These are phyloP conservation scores for Enteromius mattozi DNA, from an alignment of 2,797 vertebrate species.

Conservation along the genomic window DNA sequence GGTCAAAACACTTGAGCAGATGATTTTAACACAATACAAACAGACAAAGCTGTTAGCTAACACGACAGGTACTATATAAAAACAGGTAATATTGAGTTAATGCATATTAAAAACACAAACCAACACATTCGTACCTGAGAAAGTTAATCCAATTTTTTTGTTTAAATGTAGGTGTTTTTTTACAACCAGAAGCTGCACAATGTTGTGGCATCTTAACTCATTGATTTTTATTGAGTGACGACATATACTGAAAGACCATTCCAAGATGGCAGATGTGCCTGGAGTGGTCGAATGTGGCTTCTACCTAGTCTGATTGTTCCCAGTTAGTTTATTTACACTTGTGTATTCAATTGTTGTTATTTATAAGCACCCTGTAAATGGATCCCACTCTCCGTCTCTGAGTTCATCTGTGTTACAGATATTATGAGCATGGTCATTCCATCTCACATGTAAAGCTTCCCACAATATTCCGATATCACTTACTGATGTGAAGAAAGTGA, in stretches of 20 bases:
- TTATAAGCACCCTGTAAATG: neutral
- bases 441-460: slow-evolving; percentile 6
- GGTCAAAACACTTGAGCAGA: neutral
- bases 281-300: neutral
- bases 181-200: neutral
- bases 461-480: slow-evolving; percentile 19
- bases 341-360: neutral
- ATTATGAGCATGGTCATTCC: neutral
- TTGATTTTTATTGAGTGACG: neutral
- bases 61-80: neutral
- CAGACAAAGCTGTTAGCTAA: neutral
- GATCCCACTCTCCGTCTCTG: neutral
- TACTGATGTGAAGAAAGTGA: slow-evolving; percentile 42
- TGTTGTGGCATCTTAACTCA: neutral
- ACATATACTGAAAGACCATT: neutral
- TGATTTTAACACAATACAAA: neutral
- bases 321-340: neutral
- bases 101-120: neutral
- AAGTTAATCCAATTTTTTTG: neutral
- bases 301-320: neutral
- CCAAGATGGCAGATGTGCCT: neutral
- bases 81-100: neutral
- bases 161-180: neutral
- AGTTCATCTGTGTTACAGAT: neutral
- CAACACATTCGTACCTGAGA: neutral